phyloP scores from a whole-genome alignment of 1,140 invertebrate species.

The Aphidius ervi region DNA sequence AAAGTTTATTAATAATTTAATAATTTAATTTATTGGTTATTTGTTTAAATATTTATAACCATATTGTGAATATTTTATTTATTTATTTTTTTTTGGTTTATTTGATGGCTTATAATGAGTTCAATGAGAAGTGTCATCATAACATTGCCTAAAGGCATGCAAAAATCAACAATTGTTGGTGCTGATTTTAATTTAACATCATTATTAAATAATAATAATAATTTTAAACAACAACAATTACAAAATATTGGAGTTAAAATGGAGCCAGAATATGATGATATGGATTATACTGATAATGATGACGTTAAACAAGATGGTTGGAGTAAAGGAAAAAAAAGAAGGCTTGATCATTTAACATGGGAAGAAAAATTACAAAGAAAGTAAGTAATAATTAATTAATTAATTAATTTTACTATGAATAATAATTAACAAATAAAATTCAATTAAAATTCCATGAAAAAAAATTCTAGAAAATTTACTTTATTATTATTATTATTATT shows the following conservation, averaged over 20 bases:
- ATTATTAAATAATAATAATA: slow-evolving; percentile 29
- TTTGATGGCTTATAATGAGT: slow-evolving; percentile 38
- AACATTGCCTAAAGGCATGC: slow-evolving; percentile 42
- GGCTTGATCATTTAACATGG: slow-evolving; percentile 73
- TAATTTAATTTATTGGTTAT: too few species aligned
- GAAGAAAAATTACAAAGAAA: slow-evolving; percentile 80
- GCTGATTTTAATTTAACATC: slow-evolving; percentile 36
- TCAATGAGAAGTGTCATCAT: slow-evolving; percentile 45
- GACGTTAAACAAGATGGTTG: slow-evolving; percentile 31
- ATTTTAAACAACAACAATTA: too few species aligned
- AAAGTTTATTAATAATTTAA: too few species aligned
- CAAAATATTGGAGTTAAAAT: neutral
- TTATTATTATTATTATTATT: neutral
- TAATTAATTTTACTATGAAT: slow-evolving; percentile 8
- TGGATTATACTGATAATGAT: slow-evolving; percentile 19
- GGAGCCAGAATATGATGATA: slow-evolving; percentile 25
- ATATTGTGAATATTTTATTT: too few species aligned
- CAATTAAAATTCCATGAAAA: neutral
- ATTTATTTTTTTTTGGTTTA: neutral
- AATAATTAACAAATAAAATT: neutral
- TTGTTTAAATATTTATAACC: too few species aligned
- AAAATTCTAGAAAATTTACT: neutral
- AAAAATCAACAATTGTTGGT: slow-evolving; percentile 26
- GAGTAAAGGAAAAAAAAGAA: slow-evolving; percentile 61
- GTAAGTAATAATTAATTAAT: slow-evolving; percentile 54